phyloP scores from a whole-genome alignment of 2,113 vertebrate species.

The Pedionomus torquatus region DNA sequence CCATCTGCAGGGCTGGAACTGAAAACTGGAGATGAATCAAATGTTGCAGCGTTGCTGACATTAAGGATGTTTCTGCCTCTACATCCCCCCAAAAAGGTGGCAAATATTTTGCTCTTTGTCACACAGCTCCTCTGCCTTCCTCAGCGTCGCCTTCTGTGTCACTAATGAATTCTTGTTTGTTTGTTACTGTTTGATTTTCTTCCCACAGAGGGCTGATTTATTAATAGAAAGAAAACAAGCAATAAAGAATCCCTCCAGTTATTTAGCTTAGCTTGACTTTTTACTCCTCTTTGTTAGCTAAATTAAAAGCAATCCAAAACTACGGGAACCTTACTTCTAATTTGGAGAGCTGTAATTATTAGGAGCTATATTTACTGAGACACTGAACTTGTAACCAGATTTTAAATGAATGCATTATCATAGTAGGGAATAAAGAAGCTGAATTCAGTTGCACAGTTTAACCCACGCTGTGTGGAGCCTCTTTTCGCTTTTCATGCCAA shows the following conservation, averaged over 20 bases:
- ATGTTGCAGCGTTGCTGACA: fast-evolving
- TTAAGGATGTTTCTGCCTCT: background rate
- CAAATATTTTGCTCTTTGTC: background rate
- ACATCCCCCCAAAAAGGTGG: background rate
- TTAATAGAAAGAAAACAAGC: slow-evolving; percentile 4
- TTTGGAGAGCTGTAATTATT: background rate
- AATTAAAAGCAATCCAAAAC: slow-evolving; percentile 1
- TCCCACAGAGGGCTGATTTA: slow-evolving; percentile 17
- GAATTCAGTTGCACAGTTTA: background rate
- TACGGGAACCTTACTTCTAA: background rate
- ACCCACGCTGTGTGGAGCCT: background rate
- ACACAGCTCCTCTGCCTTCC: background rate
- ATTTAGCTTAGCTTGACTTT: background rate
- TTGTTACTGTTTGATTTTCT: background rate
- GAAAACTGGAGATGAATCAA: background rate
- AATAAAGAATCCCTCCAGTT: background rate
- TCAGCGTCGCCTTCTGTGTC: background rate
- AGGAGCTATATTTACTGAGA: background rate
- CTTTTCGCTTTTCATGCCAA: background rate
- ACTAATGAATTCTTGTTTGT: background rate
- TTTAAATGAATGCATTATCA: background rate
- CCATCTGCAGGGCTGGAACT: background rate
- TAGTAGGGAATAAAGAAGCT: background rate
- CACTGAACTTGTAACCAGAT: background rate
- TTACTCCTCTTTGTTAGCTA: background rate